Evolutionary conservation across 2,888 invertebrate genomes (phyloP).

Genomic region (Megalurothrips usitatus): DNA sequence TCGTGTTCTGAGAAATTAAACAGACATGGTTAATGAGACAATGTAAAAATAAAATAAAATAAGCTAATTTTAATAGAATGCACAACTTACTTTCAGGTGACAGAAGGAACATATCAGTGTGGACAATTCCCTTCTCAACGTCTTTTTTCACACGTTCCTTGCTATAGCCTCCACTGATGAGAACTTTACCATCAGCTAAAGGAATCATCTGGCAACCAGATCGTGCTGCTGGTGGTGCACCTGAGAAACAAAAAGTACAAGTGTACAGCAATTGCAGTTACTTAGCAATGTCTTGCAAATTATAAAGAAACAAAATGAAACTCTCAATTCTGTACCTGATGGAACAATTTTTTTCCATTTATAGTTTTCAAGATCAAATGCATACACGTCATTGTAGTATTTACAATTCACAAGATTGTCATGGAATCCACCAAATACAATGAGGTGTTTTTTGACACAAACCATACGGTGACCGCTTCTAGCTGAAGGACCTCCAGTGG

Average conservation of each 20-base stretch:
- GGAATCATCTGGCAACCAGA: constrained; percentile 76
- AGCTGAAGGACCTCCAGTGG: constrained; percentile 73
- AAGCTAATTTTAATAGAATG: background rate
- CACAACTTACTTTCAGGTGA: constrained; percentile 56
- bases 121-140: constrained; percentile 65
- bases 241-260: constrained; percentile 42
- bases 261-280: background rate
- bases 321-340: constrained; percentile 41
- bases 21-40: background rate
- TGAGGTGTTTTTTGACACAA: constrained; percentile 66
- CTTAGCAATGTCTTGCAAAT: background rate
- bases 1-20: constrained; percentile 52
- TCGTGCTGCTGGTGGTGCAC: constrained; percentile 67
- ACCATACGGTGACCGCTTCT: constrained; percentile 88
- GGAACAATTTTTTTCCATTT: constrained; percentile 68
- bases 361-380: constrained; percentile 74
- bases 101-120: constrained; percentile 65
- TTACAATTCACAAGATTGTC: constrained; percentile 82
- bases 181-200: constrained; percentile 57
- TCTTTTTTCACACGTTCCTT: constrained; percentile 69
- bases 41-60: background rate
- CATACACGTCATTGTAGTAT: constrained; percentile 82
- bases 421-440: constrained; percentile 88
- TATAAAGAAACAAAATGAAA: background rate
- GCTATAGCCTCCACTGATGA: constrained; percentile 74